Evolutionary conservation across 2,113 vertebrate genomes (phyloP).

Genomic region (Tichodroma muraria): DNA sequence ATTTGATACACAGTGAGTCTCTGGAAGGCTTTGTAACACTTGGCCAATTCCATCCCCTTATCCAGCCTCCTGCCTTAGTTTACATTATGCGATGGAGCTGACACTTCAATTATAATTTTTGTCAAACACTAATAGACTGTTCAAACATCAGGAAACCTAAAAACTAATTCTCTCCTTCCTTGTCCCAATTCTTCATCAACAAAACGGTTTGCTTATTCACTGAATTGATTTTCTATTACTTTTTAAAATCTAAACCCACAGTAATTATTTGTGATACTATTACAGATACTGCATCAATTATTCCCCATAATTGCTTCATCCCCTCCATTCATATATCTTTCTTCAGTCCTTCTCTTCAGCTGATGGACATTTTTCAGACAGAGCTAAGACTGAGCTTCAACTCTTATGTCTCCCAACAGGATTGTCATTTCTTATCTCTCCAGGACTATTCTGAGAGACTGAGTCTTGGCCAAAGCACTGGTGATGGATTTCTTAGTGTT

Average conservation of each 20-base stretch:
- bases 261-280: background rate
- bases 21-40: background rate
- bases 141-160: background rate
- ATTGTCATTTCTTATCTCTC: background rate
- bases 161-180: background rate
- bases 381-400: background rate
- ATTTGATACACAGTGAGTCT: background rate
- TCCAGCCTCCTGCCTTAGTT: background rate
- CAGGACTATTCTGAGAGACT: background rate
- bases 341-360: background rate
- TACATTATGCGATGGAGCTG: background rate
- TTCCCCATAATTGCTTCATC: background rate
- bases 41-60: background rate
- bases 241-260: background rate
- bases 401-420: rapidly evolving
- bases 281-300: background rate
- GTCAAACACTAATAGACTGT: background rate
- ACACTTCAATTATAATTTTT: conserved; percentile 8
- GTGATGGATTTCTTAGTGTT: background rate
- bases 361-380: background rate
- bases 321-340: background rate
- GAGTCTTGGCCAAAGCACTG: background rate
- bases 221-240: background rate
- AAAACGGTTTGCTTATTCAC: background rate
- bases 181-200: background rate